Conservation (phyloP, 2,797 vertebrate species). For the Galagoides demidoff region DNA sequence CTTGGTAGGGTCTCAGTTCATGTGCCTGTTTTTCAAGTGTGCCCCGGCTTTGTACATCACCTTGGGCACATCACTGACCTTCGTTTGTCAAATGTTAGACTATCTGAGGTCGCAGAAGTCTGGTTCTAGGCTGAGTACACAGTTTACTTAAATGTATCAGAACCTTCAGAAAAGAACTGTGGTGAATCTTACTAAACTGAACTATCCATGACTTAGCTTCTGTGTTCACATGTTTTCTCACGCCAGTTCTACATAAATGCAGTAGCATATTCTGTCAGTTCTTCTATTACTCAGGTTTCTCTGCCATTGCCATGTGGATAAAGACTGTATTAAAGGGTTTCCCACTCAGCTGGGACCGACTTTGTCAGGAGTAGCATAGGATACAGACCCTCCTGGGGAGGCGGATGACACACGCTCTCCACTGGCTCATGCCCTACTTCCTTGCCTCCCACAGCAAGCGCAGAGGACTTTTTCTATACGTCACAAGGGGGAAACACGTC, state of each 20-base stretch:
- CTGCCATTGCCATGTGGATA: not conserved
- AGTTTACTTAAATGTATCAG: not conserved
- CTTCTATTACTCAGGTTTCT: not conserved
- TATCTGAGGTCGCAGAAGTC: rapidly evolving
- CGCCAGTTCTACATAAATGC: not conserved
- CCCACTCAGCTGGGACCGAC: not conserved
- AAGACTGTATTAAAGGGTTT: not conserved
- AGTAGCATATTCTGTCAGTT: not conserved
- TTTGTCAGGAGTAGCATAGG: not conserved
- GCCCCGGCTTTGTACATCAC: not conserved
- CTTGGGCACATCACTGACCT: not conserved
- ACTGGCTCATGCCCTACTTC: not conserved
- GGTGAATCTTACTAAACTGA: not conserved
- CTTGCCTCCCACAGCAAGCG: slow-evolving; percentile 87
- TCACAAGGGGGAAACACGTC: slow-evolving; percentile 92
- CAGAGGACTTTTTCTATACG: slow-evolving; percentile 94
- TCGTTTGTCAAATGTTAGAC: not conserved
- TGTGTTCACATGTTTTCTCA: not conserved
- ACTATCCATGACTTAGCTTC: not conserved
- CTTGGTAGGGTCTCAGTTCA: not conserved
- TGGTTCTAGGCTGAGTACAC: not conserved
- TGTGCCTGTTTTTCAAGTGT: not conserved
- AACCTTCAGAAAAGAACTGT: not conserved
- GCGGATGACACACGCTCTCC: no score
- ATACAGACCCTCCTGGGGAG: not conserved